Conservation (phyloP, 2,888 invertebrate genomes). For the Acholoe squamosa region DNA sequence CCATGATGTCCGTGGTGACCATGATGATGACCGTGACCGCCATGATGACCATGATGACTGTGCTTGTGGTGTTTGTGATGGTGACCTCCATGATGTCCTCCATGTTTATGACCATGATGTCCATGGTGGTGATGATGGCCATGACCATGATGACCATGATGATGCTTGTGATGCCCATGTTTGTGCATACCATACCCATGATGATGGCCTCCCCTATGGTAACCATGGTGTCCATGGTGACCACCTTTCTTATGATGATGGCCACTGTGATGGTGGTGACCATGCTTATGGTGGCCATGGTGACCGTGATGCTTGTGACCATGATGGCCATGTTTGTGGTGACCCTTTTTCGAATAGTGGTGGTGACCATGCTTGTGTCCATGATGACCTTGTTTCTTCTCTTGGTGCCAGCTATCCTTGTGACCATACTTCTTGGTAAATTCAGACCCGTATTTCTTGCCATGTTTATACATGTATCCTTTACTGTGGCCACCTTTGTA, state of each 20-base stretch:
- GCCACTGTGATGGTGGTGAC: background rate
- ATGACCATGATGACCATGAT: constrained; percentile 1
- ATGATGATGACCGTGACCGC: background rate
- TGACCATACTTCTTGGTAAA: constrained; percentile 37
- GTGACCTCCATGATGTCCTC: background rate
- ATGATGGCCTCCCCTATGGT: constrained; percentile 4
- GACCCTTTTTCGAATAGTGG: background rate
- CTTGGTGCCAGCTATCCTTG: constrained; percentile 1
- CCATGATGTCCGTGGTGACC: background rate
- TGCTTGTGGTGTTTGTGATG: constrained; percentile 35
- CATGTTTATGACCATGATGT: background rate
- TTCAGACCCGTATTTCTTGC: constrained; percentile 26
- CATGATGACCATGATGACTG: constrained; percentile 26
- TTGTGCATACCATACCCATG: constrained; percentile 47
- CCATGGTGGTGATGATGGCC: background rate
- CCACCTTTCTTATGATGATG: constrained; percentile 2
- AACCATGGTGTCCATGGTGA: constrained; percentile 2
- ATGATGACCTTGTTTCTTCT: background rate
- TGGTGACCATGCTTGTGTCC: constrained; percentile 44
- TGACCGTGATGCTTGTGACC: background rate
- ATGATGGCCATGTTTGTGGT: constrained; percentile 13
- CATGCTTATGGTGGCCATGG: background rate
- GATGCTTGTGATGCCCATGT: background rate
- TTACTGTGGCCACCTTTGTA: constrained; percentile 37
- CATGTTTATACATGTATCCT: constrained; percentile 19